Conservation (phyloP, 1,140 invertebrate genomes). For the Nylanderia fulva region DNA sequence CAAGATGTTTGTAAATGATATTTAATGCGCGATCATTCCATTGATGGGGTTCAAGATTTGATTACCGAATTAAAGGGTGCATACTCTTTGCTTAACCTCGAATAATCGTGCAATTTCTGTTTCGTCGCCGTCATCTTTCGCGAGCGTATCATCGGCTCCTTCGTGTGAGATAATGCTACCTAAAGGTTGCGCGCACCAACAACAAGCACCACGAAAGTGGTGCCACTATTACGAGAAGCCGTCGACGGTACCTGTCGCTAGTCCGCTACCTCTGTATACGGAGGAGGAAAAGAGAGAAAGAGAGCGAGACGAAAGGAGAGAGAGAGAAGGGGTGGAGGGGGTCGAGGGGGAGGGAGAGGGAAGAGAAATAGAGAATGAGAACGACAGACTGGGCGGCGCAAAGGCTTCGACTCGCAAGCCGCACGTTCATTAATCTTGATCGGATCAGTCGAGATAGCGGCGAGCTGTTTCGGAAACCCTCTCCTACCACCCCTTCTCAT, state of each 20-base stretch:
- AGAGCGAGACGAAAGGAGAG: constrained; percentile 29
- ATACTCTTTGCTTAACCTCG: not conserved
- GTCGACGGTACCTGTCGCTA: constrained; percentile 81
- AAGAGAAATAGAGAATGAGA: constrained; percentile 61
- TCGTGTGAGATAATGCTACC: constrained; percentile 33
- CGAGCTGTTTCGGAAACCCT: constrained; percentile 85
- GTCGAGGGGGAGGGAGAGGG: constrained; percentile 6
- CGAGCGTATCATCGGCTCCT: not conserved
- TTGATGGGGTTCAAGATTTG: not conserved
- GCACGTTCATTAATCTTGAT: constrained; percentile 85
- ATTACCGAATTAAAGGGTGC: not conserved
- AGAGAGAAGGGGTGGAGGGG: constrained; percentile 38
- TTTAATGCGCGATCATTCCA: constrained; percentile 18
- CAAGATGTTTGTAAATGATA: constrained; percentile 17
- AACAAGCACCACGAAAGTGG: constrained; percentile 72
- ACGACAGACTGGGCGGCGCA: constrained; percentile 79
- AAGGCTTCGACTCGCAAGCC: constrained; percentile 82
- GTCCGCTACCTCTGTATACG: constrained; percentile 78
- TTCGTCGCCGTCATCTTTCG: not conserved
- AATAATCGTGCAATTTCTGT: not conserved
- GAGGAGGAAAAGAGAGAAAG: constrained; percentile 45
- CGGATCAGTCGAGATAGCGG: constrained; percentile 85
- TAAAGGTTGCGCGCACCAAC: constrained; percentile 47
- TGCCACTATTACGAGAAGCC: constrained; percentile 79
- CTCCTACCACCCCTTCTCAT: constrained; percentile 76